Percentiles rank a stretch among this genome's conserved stretches.
Evolutionary conservation across 2,797 vertebrate species (phyloP).

Genomic region (Pseudochromis fuscus): DNA sequence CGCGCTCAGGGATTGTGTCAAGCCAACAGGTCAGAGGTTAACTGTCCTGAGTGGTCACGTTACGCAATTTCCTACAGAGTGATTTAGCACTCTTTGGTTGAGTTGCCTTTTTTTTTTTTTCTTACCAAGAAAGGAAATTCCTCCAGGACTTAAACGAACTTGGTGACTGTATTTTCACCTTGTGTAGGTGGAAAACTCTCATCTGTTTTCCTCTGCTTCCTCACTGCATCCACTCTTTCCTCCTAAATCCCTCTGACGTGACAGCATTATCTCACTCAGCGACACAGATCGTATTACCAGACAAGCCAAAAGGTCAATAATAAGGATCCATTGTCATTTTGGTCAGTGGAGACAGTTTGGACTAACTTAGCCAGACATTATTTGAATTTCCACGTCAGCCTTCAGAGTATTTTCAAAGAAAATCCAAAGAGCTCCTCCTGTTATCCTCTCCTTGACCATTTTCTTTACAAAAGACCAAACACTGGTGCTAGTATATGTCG

Average conservation of each 20-base stretch:
- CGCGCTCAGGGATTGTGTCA: not conserved
- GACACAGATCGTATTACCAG: not conserved
- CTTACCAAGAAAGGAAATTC: not conserved
- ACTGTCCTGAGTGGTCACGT: conserved; percentile 12
- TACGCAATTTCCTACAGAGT: not conserved
- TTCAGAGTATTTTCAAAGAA: not conserved
- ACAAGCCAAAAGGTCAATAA: not conserved
- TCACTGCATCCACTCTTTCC: not conserved
- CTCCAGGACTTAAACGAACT: not conserved
- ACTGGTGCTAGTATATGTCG: not conserved
- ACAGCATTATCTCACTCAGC: conserved; percentile 1
- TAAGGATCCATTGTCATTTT: not conserved
- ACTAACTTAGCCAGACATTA: not conserved
- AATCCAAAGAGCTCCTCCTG: not conserved
- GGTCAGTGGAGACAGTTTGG: not conserved
- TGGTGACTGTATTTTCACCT: not conserved
- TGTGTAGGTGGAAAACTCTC: conserved; percentile 19
- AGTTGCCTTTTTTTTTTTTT: conserved; percentile 5
- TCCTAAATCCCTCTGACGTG: not conserved
- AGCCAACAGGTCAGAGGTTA: conserved; percentile 39
- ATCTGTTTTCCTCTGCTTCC: conserved; percentile 23
- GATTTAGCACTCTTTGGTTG: not conserved
- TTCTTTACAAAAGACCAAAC: not conserved
- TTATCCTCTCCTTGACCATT: not conserved
- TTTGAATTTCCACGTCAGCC: conserved; percentile 18